Evolutionary conservation across 2,797 vertebrate genomes (phyloP).

Genomic region (Xenentodon cancila): DNA sequence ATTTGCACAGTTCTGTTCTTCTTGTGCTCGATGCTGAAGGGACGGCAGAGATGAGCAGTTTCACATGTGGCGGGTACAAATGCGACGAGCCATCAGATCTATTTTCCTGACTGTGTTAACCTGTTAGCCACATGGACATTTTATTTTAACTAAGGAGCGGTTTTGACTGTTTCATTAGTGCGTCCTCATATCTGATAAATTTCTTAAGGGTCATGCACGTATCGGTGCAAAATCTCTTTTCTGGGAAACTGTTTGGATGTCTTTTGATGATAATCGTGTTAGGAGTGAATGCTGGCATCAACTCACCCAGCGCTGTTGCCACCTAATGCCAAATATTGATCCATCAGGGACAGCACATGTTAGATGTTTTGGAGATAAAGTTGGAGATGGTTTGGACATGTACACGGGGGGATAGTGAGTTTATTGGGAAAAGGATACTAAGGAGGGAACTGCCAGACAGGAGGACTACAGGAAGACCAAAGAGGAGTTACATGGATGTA

Average conservation of each 20-base stretch:
- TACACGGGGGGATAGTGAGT: no score
- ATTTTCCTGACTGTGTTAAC: neutral
- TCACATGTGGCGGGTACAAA: no score
- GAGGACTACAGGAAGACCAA: no score
- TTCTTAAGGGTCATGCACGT: neutral
- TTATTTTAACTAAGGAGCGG: no score
- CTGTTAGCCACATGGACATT: neutral
- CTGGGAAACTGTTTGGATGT: no score
- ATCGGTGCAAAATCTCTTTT: neutral
- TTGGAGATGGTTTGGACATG: no score
- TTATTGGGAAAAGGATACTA: no score
- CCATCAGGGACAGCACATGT: no score
- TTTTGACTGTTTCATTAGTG: neutral
- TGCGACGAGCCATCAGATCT: no score
- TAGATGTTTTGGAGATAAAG: no score
- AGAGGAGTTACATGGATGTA: no score
- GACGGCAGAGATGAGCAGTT: constrained; percentile 3
- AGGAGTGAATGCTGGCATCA: neutral
- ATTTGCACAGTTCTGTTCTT: neutral
- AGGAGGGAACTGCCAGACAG: no score
- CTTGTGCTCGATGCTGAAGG: constrained; percentile 1
- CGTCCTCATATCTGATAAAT: neutral
- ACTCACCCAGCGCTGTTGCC: neutral
- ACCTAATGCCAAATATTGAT: neutral
- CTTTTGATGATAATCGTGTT: neutral